Conservation (phyloP, 2,797 vertebrate species). For the Corythornis leucogaster region DNA sequence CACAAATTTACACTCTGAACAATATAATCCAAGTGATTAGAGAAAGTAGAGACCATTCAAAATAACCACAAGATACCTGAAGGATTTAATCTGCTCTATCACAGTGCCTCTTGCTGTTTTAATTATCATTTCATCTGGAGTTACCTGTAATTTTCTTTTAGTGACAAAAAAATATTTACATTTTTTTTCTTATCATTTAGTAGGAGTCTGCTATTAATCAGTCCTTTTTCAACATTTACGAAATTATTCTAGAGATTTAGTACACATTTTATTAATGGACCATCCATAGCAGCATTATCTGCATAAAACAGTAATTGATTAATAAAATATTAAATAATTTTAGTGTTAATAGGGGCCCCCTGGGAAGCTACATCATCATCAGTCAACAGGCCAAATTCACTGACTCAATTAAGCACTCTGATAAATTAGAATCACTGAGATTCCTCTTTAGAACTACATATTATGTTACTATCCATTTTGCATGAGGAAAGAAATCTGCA, state of each 20-base stretch:
- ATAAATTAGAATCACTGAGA: constrained; percentile 36
- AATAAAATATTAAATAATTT: constrained; percentile 76
- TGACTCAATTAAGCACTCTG: constrained; percentile 60
- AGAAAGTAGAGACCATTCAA: constrained; percentile 68
- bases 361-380: constrained; percentile 45
- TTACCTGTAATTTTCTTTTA: constrained; percentile 76
- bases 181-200: constrained; percentile 74
- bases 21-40: constrained; percentile 66
- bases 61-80: constrained; percentile 68
- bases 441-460: neutral
- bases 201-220: constrained; percentile 70
- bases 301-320: constrained; percentile 72
- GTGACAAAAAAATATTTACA: constrained; percentile 56
- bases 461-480: neutral
- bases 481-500: neutral
- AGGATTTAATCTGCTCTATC: constrained; percentile 69
- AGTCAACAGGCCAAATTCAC: constrained; percentile 53
- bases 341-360: constrained; percentile 56
- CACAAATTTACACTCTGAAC: constrained; percentile 37
- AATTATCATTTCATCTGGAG: constrained; percentile 72
- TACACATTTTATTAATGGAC: constrained; percentile 44
- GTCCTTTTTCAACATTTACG: constrained; percentile 65
- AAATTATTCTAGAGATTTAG: constrained; percentile 56
- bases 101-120: constrained; percentile 62
- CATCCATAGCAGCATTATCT: constrained; percentile 33